A percentile compares a stretch with the other conserved stretches of the same genome.
phyloP scores from a whole-genome alignment of 2,888 invertebrate genomes.

The Philopedon plagiatum region DNA sequence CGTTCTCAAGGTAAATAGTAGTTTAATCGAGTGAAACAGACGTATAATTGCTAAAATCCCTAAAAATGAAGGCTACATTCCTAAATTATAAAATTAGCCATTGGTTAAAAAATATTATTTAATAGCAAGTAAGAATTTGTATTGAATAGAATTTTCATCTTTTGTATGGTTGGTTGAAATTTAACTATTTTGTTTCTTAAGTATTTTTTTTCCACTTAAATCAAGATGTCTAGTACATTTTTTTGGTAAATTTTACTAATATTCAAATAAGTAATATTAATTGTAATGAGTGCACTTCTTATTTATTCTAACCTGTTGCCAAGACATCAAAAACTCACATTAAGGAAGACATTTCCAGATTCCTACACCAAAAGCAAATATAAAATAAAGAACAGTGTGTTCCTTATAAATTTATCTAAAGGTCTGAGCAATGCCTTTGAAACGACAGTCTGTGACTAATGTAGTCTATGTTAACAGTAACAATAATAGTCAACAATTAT shows the following conservation, averaged over 20 bases:
- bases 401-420: constrained; percentile 57
- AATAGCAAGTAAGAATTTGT: no score
- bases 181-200: no score
- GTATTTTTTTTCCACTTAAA: no score
- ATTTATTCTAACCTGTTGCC: constrained; percentile 42
- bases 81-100: no score
- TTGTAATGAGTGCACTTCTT: background rate
- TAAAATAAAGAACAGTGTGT: constrained; percentile 61
- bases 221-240: background rate
- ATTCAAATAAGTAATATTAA: background rate
- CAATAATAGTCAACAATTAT: constrained; percentile 68
- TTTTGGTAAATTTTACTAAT: background rate
- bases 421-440: constrained; percentile 63
- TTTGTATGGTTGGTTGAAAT: no score
- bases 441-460: constrained; percentile 62
- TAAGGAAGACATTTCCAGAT: constrained; percentile 69
- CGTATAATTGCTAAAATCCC: no score
- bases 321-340: constrained; percentile 60
- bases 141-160: no score
- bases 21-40: no score
- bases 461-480: constrained; percentile 63
- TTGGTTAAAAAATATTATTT: no score
- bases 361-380: constrained; percentile 60
- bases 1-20: no score
- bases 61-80: no score